Percentiles rank a stretch among this genome's conserved stretches.
These are phyloP conservation scores for Pterostichus niger DNA, from an alignment of 2,888 invertebrate species.

Conservation along the genomic window DNA sequence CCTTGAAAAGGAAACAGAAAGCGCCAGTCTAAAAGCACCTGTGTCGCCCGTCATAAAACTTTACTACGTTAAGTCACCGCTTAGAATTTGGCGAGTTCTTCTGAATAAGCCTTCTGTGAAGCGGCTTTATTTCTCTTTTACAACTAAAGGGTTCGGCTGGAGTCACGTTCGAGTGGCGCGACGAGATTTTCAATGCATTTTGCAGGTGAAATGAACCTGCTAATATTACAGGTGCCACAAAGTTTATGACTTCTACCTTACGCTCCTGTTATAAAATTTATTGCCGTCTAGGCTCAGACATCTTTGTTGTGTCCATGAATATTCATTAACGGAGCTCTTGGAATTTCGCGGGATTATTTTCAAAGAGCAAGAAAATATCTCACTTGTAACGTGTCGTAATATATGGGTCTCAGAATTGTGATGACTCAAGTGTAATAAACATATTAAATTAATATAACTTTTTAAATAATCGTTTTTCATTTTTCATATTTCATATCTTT, in stretches of 20 bases:
- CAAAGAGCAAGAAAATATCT: neutral
- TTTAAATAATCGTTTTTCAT: too few relatives aligned
- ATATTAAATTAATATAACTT: too few relatives aligned
- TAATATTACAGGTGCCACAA: slow-evolving; percentile 56
- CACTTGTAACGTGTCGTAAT: too few relatives aligned
- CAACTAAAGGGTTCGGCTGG: slow-evolving; percentile 9
- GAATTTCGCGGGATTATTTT: neutral
- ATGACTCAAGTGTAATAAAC: too few relatives aligned
- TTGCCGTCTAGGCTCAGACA: slow-evolving; percentile 5
- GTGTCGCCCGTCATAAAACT: slow-evolving; percentile 30
- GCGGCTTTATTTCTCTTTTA: neutral
- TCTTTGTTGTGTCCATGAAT: neutral
- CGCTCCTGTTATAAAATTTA: slow-evolving; percentile 25
- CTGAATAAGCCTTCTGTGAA: slow-evolving; percentile 37
- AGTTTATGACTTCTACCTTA: slow-evolving; percentile 36
- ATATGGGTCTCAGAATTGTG: too few relatives aligned
- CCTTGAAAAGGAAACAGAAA: neutral
- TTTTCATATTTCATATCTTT: too few relatives aligned
- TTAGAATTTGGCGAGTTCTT: slow-evolving; percentile 58
- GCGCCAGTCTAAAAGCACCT: slow-evolving; percentile 7
- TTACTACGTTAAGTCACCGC: neutral
- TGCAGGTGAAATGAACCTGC: slow-evolving; percentile 58
- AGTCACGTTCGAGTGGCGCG: slow-evolving; percentile 12
- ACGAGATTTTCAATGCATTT: slow-evolving; percentile 47
- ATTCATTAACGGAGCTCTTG: neutral